Evolutionary conservation across 1,140 invertebrate species (phyloP), one percentile per base, ranked within the genome.

Genomic region (Armadillidium nasatum): DNA sequence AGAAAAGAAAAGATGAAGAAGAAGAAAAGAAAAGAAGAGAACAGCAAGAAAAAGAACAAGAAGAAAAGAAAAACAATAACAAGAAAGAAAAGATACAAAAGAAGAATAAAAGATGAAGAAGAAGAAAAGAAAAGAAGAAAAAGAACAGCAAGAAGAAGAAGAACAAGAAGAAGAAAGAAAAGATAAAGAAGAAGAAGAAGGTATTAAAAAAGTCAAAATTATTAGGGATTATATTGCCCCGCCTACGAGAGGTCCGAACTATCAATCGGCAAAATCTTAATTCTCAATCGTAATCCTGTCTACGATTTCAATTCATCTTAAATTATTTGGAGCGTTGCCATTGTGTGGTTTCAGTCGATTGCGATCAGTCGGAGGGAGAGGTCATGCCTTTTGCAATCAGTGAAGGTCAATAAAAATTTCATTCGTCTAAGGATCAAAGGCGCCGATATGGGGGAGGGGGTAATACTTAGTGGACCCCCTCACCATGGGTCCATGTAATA

Each of bases 261-360:
- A 60, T 60, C 50, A 60, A 60, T 60, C 50, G 50, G 19, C 1
- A 7, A 60, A 19, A 60, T 60, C 50, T 60, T 60, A 60, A 60
- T 60, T 13, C 11, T 13, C 50, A 19, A 60, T 60, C 50, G 19
- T 19, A 60, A 60, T 60, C 11, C 50, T 60, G 50, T 60, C 50
- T 33, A 60, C 19, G 11, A 60, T 15, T 60, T 60, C 50, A 19
- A 60, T 60, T 60, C 50, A 60, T 60, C 50, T 7, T 60, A 60
- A 60, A 60, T 60, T 60, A 60, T 60, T 19, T 60, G 50, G 50
- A 60, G 50, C 19, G 50, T 60, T 60, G 50, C 50, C 50, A 60
- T 60, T 60, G 50, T 60, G 50, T 60, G 50, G 50, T 60, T 60
- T 19, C n/a, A 60, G 50, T 60, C 50, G 50, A 60, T 60, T 60